Conservation (phyloP, 30 jellyfish, hydroid and myxozoan species). For the Aurelia coerulea region DNA sequence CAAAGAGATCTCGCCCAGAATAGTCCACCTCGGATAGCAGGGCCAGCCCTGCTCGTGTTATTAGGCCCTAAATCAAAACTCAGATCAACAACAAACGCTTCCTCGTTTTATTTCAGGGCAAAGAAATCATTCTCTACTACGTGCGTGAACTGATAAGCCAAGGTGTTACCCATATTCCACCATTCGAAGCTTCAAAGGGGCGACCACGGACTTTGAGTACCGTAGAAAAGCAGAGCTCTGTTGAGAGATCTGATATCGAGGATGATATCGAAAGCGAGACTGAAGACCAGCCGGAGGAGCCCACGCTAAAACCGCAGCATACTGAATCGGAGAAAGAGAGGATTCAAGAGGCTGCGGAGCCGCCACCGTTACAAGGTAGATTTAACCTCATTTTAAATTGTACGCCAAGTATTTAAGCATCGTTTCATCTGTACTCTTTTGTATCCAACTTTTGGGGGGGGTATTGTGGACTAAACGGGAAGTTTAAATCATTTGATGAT, state of each 20-base stretch:
- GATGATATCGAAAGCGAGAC: constrained; percentile 52
- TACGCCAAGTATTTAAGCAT: too few species aligned
- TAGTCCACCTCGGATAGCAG: too few species aligned
- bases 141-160: constrained; percentile 67
- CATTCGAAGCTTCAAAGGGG: constrained; percentile 81
- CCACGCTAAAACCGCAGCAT: constrained; percentile 32
- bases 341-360: constrained; percentile 81
- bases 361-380: constrained; percentile 99
- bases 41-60: too few species aligned
- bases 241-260: constrained; percentile 68
- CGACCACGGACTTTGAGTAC: constrained; percentile 88
- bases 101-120: constrained; percentile 70
- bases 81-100: neutral
- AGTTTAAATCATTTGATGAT: too few species aligned
- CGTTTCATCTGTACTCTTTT: too few species aligned
- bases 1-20: too few species aligned
- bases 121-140: constrained; percentile 82
- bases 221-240: constrained; percentile 72
- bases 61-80: too few species aligned
- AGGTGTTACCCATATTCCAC: constrained; percentile 82
- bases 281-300: constrained; percentile 48
- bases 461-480: too few species aligned
- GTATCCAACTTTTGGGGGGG: too few species aligned
- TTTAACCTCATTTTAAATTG: neutral
- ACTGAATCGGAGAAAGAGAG: constrained; percentile 55